Base-by-base conservation (phyloP, 1,140 invertebrate species). In the Bombus turneri region DNA sequence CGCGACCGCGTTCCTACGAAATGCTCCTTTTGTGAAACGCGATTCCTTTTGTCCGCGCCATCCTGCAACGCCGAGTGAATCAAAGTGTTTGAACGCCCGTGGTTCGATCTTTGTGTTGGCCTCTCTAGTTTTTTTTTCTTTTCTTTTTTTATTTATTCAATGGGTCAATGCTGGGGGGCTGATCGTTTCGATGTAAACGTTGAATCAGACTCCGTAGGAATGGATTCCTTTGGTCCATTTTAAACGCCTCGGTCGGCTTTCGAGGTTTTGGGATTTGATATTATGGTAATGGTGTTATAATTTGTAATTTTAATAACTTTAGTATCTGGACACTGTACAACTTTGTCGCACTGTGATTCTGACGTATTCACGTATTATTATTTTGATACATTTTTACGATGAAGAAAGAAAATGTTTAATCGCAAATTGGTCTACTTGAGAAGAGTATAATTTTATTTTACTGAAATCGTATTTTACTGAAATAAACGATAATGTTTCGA, bases 1-100 rank as follows among this genome's bases (percentile, higher is more conserved):
- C 41, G 37, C 75, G 34, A 77, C 59, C 53, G 53, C 22, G 53
- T 39, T 59, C 15, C 47, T 31, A 4, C 28, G 37, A 39, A 62
- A 78, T 64, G 75, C 39, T 4, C 59, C 34, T 80, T 66, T 72
- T 59, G 79, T 57, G 47, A 81, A 31, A 81, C 80, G 80, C 53
- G 39, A 72, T 73, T 73, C 80, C 59, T 64, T 78, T 78, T 64
- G 75, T 78, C 28, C 37, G 9, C 0, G 9, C 34, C 13, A 41
- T 6, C 57, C 34, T 57, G 43, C 22, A 25, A 18, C 13, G 53
- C 10, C 53, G 53, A n/a, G 43, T 34, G 73, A 34, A 25, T 31
- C 22, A 25, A n/a, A 31, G 31, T 72, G 25, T 72, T 72, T 15
- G 31, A 68, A 37, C 39, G 69, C 4, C 28, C 12, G 25, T 18